Conservation (phyloP, 2,797 vertebrate species). For the Dallia pectoralis region DNA sequence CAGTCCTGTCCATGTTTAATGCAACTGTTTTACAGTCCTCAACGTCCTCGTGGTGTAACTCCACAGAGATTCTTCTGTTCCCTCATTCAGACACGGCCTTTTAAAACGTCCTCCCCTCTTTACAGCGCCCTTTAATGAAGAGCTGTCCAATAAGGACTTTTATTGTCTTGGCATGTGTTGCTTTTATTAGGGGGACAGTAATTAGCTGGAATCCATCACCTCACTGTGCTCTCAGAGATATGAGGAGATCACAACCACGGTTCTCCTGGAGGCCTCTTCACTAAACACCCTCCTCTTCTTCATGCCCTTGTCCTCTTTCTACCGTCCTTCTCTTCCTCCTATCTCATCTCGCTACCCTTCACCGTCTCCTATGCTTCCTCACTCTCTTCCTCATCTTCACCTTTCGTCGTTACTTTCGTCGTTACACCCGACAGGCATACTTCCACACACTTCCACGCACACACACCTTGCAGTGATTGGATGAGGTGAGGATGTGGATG, state of each 20-base stretch:
- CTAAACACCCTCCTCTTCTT: conserved; percentile 20
- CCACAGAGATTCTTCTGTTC: conserved; percentile 75
- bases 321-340: neutral
- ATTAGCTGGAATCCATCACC: conserved; percentile 98
- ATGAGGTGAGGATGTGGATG: conserved; percentile 12
- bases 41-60: conserved; percentile 69
- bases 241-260: conserved; percentile 89
- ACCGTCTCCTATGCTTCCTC: neutral
- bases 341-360: conserved; percentile 13
- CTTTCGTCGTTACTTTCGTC: neutral
- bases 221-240: conserved; percentile 95
- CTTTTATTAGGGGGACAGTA: conserved; percentile 99
- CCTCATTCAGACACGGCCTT: conserved; percentile 72
- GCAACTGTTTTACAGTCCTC: conserved; percentile 77
- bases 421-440: neutral
- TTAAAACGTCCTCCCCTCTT: conserved; percentile 80
- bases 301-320: neutral
- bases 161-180: conserved; percentile 99
- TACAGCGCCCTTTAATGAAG: conserved; percentile 89
- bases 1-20: conserved; percentile 78
- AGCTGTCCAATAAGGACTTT: conserved; percentile 98
- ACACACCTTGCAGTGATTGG: neutral
- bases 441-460: neutral
- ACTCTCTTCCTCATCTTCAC: conserved; percentile 9
- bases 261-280: conserved; percentile 89